Conservation (phyloP, 1,140 invertebrate genomes). For the Drosophila funebris region DNA sequence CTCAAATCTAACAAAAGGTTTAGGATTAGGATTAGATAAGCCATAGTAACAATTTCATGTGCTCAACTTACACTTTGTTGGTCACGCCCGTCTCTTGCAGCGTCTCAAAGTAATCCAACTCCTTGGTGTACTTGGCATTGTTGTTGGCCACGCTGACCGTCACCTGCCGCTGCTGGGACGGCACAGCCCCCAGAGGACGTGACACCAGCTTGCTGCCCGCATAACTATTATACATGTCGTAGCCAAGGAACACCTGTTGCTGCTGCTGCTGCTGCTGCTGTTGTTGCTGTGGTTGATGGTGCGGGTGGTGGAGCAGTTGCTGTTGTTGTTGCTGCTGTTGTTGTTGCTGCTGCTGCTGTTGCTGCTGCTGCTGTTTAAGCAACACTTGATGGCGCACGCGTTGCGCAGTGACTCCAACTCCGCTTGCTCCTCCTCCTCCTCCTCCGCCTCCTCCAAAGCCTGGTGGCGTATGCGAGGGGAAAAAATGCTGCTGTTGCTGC, state of each 20-base stretch:
- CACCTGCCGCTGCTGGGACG: constrained; percentile 53
- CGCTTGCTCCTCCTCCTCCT: background rate
- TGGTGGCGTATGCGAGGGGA: constrained; percentile 57
- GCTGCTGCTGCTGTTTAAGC: constrained; percentile 51
- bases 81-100: constrained; percentile 81
- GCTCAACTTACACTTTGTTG: constrained; percentile 75
- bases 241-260: constrained; percentile 52
- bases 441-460: constrained; percentile 10
- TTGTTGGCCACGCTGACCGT: constrained; percentile 52
- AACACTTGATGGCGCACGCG: constrained; percentile 59
- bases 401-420: constrained; percentile 13
- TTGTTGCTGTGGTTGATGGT: constrained; percentile 27
- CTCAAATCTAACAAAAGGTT: constrained; percentile 59
- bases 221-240: constrained; percentile 67
- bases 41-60: background rate
- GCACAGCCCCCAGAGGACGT: constrained; percentile 48
- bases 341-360: constrained; percentile 35
- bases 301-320: constrained; percentile 33
- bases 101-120: constrained; percentile 77
- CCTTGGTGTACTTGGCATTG: constrained; percentile 76
- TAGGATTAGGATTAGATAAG: background rate
- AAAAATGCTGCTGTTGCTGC: constrained; percentile 78
- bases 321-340: constrained; percentile 34
- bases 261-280: constrained; percentile 42
- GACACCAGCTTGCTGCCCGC: constrained; percentile 56